Percentiles rank a stretch among this genome's conserved stretches.
Evolutionary conservation across 2,113 vertebrate genomes (phyloP).

Genomic region (Sterna hirundo): DNA sequence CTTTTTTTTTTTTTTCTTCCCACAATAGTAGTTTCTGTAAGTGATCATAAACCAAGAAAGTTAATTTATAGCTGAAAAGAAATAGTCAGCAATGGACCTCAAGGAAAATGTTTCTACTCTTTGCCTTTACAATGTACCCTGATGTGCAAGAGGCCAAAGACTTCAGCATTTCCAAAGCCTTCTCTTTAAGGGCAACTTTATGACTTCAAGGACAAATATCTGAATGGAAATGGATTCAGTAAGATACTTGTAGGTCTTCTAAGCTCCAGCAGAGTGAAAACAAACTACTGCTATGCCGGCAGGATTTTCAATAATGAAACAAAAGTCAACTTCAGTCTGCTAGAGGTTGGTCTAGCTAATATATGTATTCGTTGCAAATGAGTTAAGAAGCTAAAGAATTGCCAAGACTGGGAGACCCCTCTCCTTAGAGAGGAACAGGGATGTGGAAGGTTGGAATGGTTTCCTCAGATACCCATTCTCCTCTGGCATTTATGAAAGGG

Average conservation of each 20-base stretch:
- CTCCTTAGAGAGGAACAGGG: background rate
- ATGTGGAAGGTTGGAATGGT: background rate
- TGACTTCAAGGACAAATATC: background rate
- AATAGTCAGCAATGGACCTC: background rate
- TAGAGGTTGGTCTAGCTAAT: background rate
- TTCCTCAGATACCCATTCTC: background rate
- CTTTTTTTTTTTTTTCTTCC: background rate
- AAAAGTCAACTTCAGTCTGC: background rate
- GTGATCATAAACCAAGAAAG: background rate
- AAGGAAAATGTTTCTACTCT: background rate
- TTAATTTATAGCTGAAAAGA: background rate
- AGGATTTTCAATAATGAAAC: background rate
- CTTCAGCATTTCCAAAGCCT: background rate
- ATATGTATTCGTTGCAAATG: background rate
- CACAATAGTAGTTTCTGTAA: background rate
- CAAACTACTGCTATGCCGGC: background rate
- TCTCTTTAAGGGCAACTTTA: background rate
- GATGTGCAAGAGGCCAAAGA: background rate
- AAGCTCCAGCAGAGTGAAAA: background rate
- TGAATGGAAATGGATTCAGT: background rate
- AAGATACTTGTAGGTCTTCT: background rate
- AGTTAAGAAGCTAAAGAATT: background rate
- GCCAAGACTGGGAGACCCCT: background rate
- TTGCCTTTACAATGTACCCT: accelerated
- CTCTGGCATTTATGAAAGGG: background rate